Base-by-base conservation (phyloP, 2,888 invertebrate species). In the Scaptomyza cyrtandrae region DNA sequence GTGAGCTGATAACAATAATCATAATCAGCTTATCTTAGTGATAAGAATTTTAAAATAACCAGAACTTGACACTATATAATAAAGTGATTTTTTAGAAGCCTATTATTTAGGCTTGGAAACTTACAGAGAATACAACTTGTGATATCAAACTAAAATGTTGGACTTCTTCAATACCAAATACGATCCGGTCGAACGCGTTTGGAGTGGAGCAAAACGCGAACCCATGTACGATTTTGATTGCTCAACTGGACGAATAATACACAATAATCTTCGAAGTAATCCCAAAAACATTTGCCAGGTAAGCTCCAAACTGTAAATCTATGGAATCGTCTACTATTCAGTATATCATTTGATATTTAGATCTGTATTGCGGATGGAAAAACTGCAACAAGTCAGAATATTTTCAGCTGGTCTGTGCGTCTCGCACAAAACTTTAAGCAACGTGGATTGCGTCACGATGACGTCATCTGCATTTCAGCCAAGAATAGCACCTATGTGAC, bases 401-500 rank as follows among this genome's bases (percentile, higher is more conserved):
- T 70, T 13, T 45, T 76, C 0, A 58, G 39, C 0, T 67, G 81
- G 67, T 77, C 78, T 11, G 78, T 82, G 31, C 68, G 85, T 1
- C 60, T 88, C 0, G 85, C 87, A 0, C 73, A 79, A 55, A 44
- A 69, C 37, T 72, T 87, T 0, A 75, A 72, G 57, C 52, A 61
- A 9, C 56, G 77, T 0, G 71, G 75, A 6, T 54, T 88, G 1
- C 58, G 71, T 0, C 78, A 86, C 31, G 77, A 80, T 6, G 82
- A 89, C 44, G 65, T 89, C 11, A 70, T 89, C 33, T 85, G 89
- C 5, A 73, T 89, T 16, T 59, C 81, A 9, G 84, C 84, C 2
- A 60, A 64, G 10, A 88, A 90, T 48, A 71, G 78, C 29, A 80
- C 75, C n/a, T 73, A 75, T 27, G 55, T 89, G 0, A 80, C 86